phyloP scores from a whole-genome alignment of 2,888 invertebrate species.

The Eumacrocentrus americanus region DNA sequence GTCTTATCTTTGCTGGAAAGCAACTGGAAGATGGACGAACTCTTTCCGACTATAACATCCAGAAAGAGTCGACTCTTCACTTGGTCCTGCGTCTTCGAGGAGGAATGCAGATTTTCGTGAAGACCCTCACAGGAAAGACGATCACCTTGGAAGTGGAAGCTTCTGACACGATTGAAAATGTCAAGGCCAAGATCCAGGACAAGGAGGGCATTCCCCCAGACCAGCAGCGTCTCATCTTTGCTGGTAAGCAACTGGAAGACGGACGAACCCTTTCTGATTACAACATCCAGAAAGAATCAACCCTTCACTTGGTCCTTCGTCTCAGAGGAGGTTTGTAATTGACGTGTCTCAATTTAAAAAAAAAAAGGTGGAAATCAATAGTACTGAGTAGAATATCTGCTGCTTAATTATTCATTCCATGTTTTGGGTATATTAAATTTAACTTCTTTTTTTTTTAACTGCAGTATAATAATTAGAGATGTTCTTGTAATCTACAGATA shows the following conservation, averaged over 20 bases:
- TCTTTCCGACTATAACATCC: slow-evolving; percentile 40
- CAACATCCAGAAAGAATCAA: slow-evolving; percentile 35
- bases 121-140: slow-evolving; percentile 68
- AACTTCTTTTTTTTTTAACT: slow-evolving; percentile 20
- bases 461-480: slow-evolving; percentile 30
- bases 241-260: slow-evolving; percentile 33
- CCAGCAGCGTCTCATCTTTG: slow-evolving; percentile 34
- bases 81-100: slow-evolving; percentile 60
- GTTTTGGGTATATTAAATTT: too few species aligned
- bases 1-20: slow-evolving; percentile 42
- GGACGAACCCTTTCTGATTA: slow-evolving; percentile 32
- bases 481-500: slow-evolving; percentile 34
- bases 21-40: slow-evolving; percentile 40
- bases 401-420: slow-evolving; percentile 25
- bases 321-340: slow-evolving; percentile 26
- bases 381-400: slow-evolving; percentile 27
- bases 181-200: slow-evolving; percentile 35
- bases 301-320: slow-evolving; percentile 36
- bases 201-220: slow-evolving; percentile 35
- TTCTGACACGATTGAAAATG: slow-evolving; percentile 33
- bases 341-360: background rate
- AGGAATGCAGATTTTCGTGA: slow-evolving; percentile 72
- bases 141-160: slow-evolving; percentile 67
- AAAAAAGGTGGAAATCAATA: slow-evolving; percentile 23
- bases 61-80: slow-evolving; percentile 41